Base-by-base conservation (phyloP, 2,888 invertebrate species). In the Torymus tubicola region DNA sequence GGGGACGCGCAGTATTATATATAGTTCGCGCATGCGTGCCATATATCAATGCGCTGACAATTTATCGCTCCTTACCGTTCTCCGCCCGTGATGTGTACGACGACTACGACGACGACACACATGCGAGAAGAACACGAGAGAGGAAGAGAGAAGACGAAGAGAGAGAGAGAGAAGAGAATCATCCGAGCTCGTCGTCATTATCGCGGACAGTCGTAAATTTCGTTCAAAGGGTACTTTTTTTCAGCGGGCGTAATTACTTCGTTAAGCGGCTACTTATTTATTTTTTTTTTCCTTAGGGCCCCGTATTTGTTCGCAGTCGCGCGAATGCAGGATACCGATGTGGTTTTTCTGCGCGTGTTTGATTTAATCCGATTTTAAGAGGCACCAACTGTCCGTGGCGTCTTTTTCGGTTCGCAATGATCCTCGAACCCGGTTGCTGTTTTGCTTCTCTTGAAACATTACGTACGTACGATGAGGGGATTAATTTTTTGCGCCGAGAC, bases 141-240 rank as follows among this genome's bases (percentile, higher is more conserved):
- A 16, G 75, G 21, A 55, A 58, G 61, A 16, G 63, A 21, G 63
- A 65, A 21, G 63, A 65, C 42, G 8, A 61, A 63, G 63, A 69
- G 74, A 63, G 60, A 63, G 63, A 69, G 74, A 63, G 60, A 16
- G 70, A 55, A 65, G 21, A 61, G 60, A 69, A 50, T 71, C 63
- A 58, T 60, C 72, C 68, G 78, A 71, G 67, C 18, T 31, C 52
- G 60, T 73, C 78, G 74, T 81, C 78, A 78, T 78, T 78, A 82
- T 81, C 80, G 75, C 58, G 73, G 73, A 67, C 72, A 69, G 63
- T 78, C 81, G 65, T 82, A 82, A 82, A 81, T 81, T 78, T 78
- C 58, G 24, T 31, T 64, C 72, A 63, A 65, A 72, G 68, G 79
- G 31, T 57, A 55, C 60, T 72, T 72, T 72, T 72, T 76, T 72